Percentiles rank a stretch among this genome's conserved stretches.
These are phyloP conservation scores for Cyphomyrus plagiostoma DNA, from an alignment of 2,113 vertebrate genomes.

Conservation along the genomic window DNA sequence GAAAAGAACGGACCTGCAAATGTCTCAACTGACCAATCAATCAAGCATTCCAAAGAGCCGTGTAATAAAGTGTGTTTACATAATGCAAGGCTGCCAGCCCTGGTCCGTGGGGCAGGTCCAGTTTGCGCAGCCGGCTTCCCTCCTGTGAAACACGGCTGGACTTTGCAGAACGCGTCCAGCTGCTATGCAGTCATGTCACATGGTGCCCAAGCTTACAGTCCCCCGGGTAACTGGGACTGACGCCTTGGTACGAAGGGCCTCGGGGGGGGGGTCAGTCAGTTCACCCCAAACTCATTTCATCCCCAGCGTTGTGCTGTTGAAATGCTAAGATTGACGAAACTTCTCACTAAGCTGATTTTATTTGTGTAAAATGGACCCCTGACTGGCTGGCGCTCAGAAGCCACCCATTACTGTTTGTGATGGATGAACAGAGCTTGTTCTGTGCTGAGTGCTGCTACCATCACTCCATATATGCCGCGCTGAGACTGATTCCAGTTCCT, in stretches of 20 bases:
- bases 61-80: not conserved
- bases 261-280: not conserved
- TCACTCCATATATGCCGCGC: not conserved
- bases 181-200: not conserved
- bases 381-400: not conserved
- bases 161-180: not conserved
- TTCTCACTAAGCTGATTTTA: not conserved
- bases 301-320: not conserved
- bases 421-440: not conserved
- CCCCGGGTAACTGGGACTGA: not conserved
- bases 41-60: too few species aligned
- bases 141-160: not conserved
- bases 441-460: not conserved
- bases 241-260: not conserved
- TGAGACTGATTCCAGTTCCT: not conserved
- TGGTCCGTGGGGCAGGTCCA: not conserved
- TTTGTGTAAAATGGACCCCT: not conserved
- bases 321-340: not conserved
- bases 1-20: too few species aligned
- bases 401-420: not conserved
- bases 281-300: not conserved
- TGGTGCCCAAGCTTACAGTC: not conserved
- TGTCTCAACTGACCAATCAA: too few species aligned
- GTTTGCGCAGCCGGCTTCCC: slow-evolving; percentile 32
- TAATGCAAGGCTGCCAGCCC: not conserved